These are phyloP conservation scores for Macrophya alboannulata DNA, from an alignment of 2,888 invertebrate species.

Conservation along the genomic window DNA sequence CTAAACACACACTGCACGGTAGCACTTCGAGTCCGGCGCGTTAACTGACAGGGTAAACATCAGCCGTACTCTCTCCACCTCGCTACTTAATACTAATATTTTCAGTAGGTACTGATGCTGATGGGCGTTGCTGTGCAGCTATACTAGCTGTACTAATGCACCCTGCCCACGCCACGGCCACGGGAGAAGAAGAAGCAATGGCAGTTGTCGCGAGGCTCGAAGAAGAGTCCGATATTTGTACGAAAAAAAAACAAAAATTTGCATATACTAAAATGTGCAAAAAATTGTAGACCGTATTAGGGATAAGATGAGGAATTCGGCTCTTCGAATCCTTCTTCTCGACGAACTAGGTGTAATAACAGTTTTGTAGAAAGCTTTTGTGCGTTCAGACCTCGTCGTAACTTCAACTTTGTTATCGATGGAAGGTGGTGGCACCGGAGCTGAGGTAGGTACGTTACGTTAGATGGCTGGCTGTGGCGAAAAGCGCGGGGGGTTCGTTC, in stretches of 20 bases:
- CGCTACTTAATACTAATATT: slow-evolving; percentile 47
- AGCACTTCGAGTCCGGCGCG: slow-evolving; percentile 59
- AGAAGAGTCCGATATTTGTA: no score
- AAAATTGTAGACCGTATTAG: not conserved
- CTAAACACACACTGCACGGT: slow-evolving; percentile 47
- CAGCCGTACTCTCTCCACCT: not conserved
- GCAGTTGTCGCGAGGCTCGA: not conserved
- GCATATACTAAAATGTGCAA: no score
- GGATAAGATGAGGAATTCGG: not conserved
- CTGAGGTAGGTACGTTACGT: not conserved
- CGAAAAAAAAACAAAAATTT: no score
- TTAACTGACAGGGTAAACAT: slow-evolving; percentile 60
- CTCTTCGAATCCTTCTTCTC: not conserved
- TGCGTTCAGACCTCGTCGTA: slow-evolving; percentile 74
- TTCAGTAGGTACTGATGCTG: slow-evolving; percentile 16
- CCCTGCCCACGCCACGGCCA: not conserved
- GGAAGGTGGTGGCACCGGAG: not conserved
- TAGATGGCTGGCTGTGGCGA: no score
- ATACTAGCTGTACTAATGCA: not conserved
- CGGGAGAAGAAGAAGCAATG: not conserved
- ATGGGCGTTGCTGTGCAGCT: not conserved
- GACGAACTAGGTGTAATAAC: slow-evolving; percentile 49
- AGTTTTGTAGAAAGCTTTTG: slow-evolving; percentile 78
- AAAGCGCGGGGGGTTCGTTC: not conserved
- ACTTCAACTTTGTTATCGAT: slow-evolving; percentile 73